phyloP scores from a whole-genome alignment of 2,113 vertebrate genomes.

The Cnemophilus loriae region DNA sequence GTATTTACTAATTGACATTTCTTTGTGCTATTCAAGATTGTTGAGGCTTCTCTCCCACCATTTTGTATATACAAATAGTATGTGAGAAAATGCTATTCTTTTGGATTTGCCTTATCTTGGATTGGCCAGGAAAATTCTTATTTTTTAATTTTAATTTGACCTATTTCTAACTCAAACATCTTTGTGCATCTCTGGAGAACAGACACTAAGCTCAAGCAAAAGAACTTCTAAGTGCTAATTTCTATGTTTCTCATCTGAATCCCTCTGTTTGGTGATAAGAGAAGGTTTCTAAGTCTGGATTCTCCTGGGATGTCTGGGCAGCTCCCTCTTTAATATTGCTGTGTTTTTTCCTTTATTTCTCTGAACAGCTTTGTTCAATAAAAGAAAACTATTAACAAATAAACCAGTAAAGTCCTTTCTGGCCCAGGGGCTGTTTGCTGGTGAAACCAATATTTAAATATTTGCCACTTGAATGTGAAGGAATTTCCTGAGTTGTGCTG shows the following conservation, averaged over 20 bases:
- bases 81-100: neutral
- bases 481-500: neutral
- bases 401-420: neutral
- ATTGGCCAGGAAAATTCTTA: neutral
- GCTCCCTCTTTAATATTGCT: neutral
- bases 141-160: neutral
- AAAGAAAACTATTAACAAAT: neutral
- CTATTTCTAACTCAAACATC: neutral
- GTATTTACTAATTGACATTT: neutral
- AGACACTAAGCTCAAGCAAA: neutral
- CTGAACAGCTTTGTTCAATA: neutral
- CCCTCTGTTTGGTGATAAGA: neutral
- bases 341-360: neutral
- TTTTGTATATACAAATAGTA: neutral
- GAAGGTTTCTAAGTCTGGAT: neutral
- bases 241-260: neutral
- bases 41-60: neutral
- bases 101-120: neutral
- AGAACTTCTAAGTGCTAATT: neutral
- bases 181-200: neutral
- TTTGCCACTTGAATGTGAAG: neutral
- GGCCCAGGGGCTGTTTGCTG: neutral
- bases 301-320: neutral
- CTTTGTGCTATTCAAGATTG: neutral
- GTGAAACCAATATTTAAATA: neutral